Evolutionary conservation across 1,140 invertebrate species (phyloP).

Genomic region (Thalassaphorura encarpata): DNA sequence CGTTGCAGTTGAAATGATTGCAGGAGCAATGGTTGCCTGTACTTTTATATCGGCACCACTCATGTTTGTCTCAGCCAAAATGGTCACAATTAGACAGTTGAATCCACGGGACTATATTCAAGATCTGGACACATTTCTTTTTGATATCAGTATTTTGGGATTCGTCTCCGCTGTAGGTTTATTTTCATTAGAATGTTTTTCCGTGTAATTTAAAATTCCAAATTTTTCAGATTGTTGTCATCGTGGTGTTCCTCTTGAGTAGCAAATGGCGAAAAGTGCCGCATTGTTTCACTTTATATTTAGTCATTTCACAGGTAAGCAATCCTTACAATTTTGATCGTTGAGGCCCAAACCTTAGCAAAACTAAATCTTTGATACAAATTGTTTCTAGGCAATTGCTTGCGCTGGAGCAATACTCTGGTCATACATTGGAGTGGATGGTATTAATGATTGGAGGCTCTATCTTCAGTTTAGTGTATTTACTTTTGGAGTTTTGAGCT

Average conservation of each 20-base stretch:
- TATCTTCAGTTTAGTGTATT: constrained; percentile 63
- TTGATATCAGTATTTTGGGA: constrained; percentile 70
- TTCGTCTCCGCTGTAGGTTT: constrained; percentile 53
- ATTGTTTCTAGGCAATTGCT: constrained; percentile 44
- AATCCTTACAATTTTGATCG: not conserved
- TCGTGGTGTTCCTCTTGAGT: constrained; percentile 62
- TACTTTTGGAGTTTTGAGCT: constrained; percentile 60
- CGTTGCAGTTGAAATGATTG: constrained; percentile 75
- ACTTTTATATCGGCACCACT: constrained; percentile 87
- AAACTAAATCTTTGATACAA: constrained; percentile 16
- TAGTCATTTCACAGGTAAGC: constrained; percentile 67
- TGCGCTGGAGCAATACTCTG: constrained; percentile 59
- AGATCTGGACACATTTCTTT: constrained; percentile 65
- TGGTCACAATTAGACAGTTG: constrained; percentile 63
- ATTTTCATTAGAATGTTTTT: constrained; percentile 6
- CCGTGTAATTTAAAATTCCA: constrained; percentile 13
- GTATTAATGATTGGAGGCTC: constrained; percentile 42
- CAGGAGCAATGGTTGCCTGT: constrained; percentile 82
- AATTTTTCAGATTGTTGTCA: constrained; percentile 54
- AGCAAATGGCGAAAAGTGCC: constrained; percentile 67
- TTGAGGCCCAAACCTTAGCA: not conserved
- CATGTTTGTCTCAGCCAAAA: constrained; percentile 90
- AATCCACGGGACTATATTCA: constrained; percentile 57
- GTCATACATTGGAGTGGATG: constrained; percentile 43
- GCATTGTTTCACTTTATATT: constrained; percentile 65